Conservation (phyloP, 1,140 invertebrate genomes). For the Tetramorium parvispinum region DNA sequence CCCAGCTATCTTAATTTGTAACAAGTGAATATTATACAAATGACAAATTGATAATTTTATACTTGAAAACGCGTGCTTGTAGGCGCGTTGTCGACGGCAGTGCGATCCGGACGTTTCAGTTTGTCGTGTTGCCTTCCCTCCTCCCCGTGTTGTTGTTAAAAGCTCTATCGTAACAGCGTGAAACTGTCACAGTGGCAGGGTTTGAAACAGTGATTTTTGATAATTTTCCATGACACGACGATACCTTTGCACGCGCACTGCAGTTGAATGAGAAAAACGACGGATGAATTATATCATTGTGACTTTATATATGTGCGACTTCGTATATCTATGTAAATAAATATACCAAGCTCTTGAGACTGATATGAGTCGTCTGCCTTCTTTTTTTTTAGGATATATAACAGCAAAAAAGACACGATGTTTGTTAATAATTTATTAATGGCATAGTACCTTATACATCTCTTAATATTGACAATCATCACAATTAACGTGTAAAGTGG, state of each 20-base stretch:
- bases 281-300: conserved; percentile 53
- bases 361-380: conserved; percentile 27
- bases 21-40: background rate
- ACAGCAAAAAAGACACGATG: background rate
- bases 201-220: conserved; percentile 40
- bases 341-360: conserved; percentile 66
- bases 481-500: conserved; percentile 73
- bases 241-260: conserved; percentile 38
- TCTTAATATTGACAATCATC: conserved; percentile 70
- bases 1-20: background rate
- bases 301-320: conserved; percentile 65
- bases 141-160: background rate
- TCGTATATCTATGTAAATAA: conserved; percentile 71
- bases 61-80: background rate
- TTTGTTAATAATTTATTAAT: conserved; percentile 78
- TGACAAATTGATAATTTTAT: conserved; percentile 37
- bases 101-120: background rate
- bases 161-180: background rate
- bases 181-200: conserved; percentile 26
- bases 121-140: background rate
- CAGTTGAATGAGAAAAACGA: conserved; percentile 34
- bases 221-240: conserved; percentile 36
- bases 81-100: background rate
- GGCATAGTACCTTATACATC: conserved; percentile 67
- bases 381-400: background rate